Base-by-base conservation (phyloP, 1,140 invertebrate species). In the Mylabris phalerata region DNA sequence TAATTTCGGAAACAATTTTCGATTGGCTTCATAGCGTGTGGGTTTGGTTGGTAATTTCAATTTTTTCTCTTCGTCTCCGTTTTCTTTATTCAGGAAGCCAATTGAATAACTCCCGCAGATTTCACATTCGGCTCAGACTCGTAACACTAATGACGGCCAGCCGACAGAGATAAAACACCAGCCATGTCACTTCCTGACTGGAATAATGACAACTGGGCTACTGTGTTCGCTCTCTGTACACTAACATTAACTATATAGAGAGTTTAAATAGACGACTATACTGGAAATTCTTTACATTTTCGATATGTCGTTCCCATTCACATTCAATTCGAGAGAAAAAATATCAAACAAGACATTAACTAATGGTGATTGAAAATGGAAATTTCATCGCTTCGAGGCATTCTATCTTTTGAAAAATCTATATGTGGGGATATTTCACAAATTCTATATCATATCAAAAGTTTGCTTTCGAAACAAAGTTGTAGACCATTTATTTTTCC, bases 161-260 rank as follows among this genome's bases (percentile, higher is more conserved):
- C 59, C 57, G 61, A 42, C 64, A 61, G 61, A 63, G 63, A 65
- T 65, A 63, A 63, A 63, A 63, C 59, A 55, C 45, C 61, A 65
- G 61, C 58, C 64, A 65, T 55, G 61, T 65, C 64, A 65, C 61
- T 65, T 65, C 64, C 64, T 65, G 64, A 61, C 61, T 56, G 49
- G 64, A 65, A 65, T 65, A 63, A 63, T 58, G 55, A 63, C 57
- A 52, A 42, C 58, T 57, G 26, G 25, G 27, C 6, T 10, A 9
- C 50, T n/a, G 27, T 42, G 41, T 42, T n/a, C 5, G 11, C 10
- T 42, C 11, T 42, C 5, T 42, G 41, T 3, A 32, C 32, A 5
- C 32, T 32, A 5, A 32, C 7, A 32, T 32, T 4, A 32, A 32
- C 32, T 7, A 3, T 32, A 32, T 32, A 32, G 39, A 25, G 42